A percentile compares a stretch with the other conserved stretches of the same genome.
Evolutionary conservation across 2,888 invertebrate genomes (phyloP).

Genomic region (Asteroscopus sphinx): DNA sequence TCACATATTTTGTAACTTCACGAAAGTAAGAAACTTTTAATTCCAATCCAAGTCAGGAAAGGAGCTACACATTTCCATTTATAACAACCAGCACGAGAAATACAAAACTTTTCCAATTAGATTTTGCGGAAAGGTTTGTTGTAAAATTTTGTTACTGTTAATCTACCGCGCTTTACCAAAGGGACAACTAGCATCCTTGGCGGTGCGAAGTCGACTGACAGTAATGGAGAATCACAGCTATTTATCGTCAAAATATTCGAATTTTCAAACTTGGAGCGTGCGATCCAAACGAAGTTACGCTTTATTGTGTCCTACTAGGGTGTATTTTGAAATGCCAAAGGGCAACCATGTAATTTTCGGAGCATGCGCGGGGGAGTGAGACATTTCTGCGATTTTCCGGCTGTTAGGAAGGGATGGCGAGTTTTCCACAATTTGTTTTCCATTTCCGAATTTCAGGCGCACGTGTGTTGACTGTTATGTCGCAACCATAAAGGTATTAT

Average conservation of each 20-base stretch:
- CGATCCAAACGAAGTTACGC: constrained; percentile 53
- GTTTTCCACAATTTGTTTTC: constrained; percentile 57
- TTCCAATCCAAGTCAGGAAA: constrained; percentile 15
- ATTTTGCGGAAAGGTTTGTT: constrained; percentile 9
- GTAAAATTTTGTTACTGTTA: constrained; percentile 11
- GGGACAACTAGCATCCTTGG: constrained; percentile 54
- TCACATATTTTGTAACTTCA: constrained; percentile 20
- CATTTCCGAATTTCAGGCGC: constrained; percentile 61
- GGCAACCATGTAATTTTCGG: constrained; percentile 53
- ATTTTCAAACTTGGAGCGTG: constrained; percentile 53
- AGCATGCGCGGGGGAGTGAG: constrained; percentile 79
- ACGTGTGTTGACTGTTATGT: constrained; percentile 53
- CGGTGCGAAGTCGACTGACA: constrained; percentile 71
- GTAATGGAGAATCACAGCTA: constrained; percentile 64
- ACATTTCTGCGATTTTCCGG: constrained; percentile 37
- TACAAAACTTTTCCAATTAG: constrained; percentile 44
- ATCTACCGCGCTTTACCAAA: constrained; percentile 17
- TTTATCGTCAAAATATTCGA: constrained; percentile 57
- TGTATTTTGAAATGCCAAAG: constrained; percentile 65
- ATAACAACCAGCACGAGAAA: constrained; percentile 14
- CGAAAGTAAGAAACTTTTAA: constrained; percentile 38
- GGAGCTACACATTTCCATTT: constrained; percentile 15
- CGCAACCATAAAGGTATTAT: no score
- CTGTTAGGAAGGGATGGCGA: constrained; percentile 60
- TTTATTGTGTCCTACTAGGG: constrained; percentile 63